These are phyloP conservation scores for Parnassius glacialis DNA, from an alignment of 2,888 invertebrate genomes.

Conservation along the genomic window DNA sequence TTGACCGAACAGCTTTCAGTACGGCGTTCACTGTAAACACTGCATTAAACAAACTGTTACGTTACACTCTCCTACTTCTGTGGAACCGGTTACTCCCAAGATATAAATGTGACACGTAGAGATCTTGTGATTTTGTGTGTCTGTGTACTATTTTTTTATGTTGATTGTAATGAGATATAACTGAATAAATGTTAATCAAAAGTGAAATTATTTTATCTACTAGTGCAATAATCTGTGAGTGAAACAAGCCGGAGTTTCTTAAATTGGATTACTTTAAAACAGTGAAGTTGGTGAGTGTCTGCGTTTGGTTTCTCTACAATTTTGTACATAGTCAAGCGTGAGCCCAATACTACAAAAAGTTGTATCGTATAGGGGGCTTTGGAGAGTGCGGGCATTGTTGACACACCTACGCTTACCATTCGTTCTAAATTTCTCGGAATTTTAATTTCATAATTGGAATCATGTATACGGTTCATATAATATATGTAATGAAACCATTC, in stretches of 20 bases:
- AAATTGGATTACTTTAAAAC: conserved; percentile 56
- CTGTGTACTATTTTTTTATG: conserved; percentile 47
- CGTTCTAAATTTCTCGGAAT: conserved; percentile 28
- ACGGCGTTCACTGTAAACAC: conserved; percentile 51
- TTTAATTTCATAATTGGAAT: no score
- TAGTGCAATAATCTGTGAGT: conserved; percentile 51
- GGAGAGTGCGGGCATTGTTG: conserved; percentile 70
- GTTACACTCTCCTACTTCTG: conserved; percentile 55
- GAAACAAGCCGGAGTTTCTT: conserved; percentile 44
- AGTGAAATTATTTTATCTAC: conserved; percentile 39
- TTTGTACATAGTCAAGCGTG: conserved; percentile 43
- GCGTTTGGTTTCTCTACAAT: conserved; percentile 33
- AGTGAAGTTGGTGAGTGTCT: conserved; percentile 56
- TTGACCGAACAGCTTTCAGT: conserved; percentile 35
- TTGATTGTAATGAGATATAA: conserved; percentile 41
- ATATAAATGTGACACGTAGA: conserved; percentile 46
- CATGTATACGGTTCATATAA: background rate
- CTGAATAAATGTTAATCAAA: conserved; percentile 37
- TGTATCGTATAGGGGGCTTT: conserved; percentile 57
- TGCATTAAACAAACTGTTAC: conserved; percentile 42
- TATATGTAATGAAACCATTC: background rate
- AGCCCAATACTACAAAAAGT: conserved; percentile 52
- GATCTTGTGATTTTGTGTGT: conserved; percentile 57
- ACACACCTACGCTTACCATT: conserved; percentile 54
- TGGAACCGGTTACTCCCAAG: conserved; percentile 69